These are phyloP conservation scores for Napeogenes inachia DNA, from an alignment of 2,888 invertebrate species.

Conservation along the genomic window DNA sequence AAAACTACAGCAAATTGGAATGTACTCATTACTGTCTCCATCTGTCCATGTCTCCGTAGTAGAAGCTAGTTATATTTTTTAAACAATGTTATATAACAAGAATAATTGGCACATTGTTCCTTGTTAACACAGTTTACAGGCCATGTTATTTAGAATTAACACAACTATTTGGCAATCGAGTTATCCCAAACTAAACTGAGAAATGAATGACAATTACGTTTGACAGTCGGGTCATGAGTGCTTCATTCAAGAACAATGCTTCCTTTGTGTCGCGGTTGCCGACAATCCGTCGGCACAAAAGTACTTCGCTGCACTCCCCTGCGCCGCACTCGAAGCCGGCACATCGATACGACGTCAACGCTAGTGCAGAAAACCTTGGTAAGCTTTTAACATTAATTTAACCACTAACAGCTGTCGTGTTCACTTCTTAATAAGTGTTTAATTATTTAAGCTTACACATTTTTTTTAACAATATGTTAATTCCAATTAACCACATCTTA, in stretches of 20 bases:
- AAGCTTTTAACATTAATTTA: slow-evolving; percentile 41
- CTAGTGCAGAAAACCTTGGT: slow-evolving; percentile 87
- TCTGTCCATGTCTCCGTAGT: too few relatives aligned
- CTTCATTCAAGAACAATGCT: slow-evolving; percentile 95
- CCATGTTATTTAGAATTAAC: not conserved
- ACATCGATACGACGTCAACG: slow-evolving; percentile 83
- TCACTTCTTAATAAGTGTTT: slow-evolving; percentile 25
- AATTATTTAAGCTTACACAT: slow-evolving; percentile 24
- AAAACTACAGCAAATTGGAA: too few relatives aligned
- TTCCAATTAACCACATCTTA: slow-evolving; percentile 22
- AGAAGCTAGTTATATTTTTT: too few relatives aligned
- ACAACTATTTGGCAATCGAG: not conserved
- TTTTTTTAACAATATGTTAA: slow-evolving; percentile 22
- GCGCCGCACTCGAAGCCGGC: slow-evolving; percentile 80
- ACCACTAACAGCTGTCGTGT: slow-evolving; percentile 20
- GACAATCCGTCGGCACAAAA: slow-evolving; percentile 89
- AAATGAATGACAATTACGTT: slow-evolving; percentile 34
- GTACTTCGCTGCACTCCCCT: slow-evolving; percentile 86
- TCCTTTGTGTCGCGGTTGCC: slow-evolving; percentile 95
- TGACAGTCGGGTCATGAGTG: slow-evolving; percentile 82
- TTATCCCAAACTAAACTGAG: slow-evolving; percentile 7
- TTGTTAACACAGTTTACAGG: too few relatives aligned
- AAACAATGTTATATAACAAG: too few relatives aligned
- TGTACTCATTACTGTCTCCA: too few relatives aligned
- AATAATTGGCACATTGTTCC: too few relatives aligned